phyloP scores from a whole-genome alignment of 2,113 vertebrate genomes.

The Diglossa brunneiventris region DNA sequence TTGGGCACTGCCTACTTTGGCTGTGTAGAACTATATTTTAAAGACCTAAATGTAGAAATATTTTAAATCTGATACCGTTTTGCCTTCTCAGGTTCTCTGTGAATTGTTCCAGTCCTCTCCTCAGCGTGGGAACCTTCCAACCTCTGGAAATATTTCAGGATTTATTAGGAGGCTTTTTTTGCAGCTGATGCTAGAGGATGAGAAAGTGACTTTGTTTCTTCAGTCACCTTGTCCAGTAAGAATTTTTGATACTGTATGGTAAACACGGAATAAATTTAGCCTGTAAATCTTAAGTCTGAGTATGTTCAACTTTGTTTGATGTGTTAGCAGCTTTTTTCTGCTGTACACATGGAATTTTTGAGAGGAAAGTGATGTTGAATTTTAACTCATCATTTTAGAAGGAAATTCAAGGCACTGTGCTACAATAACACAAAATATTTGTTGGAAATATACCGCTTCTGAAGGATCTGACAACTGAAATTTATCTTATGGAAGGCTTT shows the following conservation, averaged over 20 bases:
- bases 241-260: neutral
- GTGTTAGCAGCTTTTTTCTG: neutral
- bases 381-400: neutral
- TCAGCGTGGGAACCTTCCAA: slow-evolving; percentile 88
- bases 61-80: neutral
- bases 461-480: neutral
- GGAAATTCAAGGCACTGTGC: neutral
- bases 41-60: neutral
- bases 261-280: neutral
- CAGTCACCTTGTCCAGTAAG: slow-evolving; percentile 96
- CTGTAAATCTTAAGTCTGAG: neutral
- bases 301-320: neutral
- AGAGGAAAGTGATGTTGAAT: neutral
- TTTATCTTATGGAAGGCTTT: neutral
- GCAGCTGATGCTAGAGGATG: slow-evolving; percentile 97
- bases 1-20: neutral
- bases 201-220: slow-evolving; percentile 98
- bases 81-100: slow-evolving; percentile 88
- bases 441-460: neutral
- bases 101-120: slow-evolving; percentile 97
- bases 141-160: slow-evolving; percentile 97
- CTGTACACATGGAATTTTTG: neutral
- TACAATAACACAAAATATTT: neutral
- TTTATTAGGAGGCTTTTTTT: slow-evolving; percentile 96
- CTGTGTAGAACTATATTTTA: neutral